Evolutionary conservation across 1,140 invertebrate genomes (phyloP), one percentile per base, ranked within the genome.

Genomic region (Achatina immaculata): DNA sequence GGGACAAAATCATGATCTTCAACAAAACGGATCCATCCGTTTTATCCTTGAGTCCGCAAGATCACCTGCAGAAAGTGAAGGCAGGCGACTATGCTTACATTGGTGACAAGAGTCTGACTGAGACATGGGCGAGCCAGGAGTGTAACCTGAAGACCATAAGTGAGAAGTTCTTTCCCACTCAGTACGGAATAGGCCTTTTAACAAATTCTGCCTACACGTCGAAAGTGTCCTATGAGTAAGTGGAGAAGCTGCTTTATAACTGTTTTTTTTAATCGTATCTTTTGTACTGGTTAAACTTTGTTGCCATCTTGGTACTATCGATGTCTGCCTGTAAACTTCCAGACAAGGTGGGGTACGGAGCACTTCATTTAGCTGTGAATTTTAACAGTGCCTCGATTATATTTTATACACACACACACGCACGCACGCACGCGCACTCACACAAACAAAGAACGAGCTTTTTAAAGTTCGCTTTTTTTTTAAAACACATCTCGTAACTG

Each of bases 161-260:
- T 14, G 86, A 88, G 71, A 80, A 85, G n/a, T 87, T 86, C 38
- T 83, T 86, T n/a, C 83, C 84, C 9, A 43, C 83, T 34, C 81
- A 85, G n/a, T 86, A 86, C 58, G 86, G 78, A 0, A 43, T 87
- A 34, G 86, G 82, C 1, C 81, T 88, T 16, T 81, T 83, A 1
- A 87, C 86, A 31, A 84, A 84, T 34, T 88, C 86, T 0, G 81
- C 84, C 21, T 86, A 85, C 48, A 85, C 78, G 19, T n/a, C 69
- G 21, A 66, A 86, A 7, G 86, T 88, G 31, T 85, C 83, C 34
- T 71, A 85, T 4, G 81, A 80, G 87, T 88, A 83, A 85, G 86
- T 83, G 28, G 62, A 11, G 11, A 51, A 51, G 11, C 24, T 14
- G 24, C 11, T 51, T 51, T 24, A 11, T 51, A 14, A 14, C 24